These are phyloP conservation scores for Platerodrilus igneus DNA, from an alignment of 2,888 invertebrate genomes.

Conservation along the genomic window DNA sequence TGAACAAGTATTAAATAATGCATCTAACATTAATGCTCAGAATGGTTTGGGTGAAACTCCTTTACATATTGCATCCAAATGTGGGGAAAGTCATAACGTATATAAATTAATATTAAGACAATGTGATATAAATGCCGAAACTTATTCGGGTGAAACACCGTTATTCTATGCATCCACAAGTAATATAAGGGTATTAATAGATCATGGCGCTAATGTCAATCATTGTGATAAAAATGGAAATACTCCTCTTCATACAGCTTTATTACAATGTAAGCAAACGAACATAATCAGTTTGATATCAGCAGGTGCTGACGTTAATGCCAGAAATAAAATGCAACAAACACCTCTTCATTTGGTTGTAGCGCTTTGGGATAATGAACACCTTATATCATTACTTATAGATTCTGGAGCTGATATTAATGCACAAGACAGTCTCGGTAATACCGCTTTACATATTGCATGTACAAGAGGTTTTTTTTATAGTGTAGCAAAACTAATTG, in stretches of 20 bases:
- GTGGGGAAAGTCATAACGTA: background rate
- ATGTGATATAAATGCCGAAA: background rate
- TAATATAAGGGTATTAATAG: background rate
- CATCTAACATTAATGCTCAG: background rate
- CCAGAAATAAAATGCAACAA: slow-evolving; percentile 1
- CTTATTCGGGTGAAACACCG: background rate
- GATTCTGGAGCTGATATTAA: background rate
- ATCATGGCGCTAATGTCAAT: background rate
- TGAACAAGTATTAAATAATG: background rate
- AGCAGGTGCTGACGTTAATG: background rate
- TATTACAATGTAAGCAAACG: background rate
- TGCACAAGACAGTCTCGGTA: background rate
- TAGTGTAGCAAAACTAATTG: background rate
- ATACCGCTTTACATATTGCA: slow-evolving; percentile 1
- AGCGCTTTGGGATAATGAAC: background rate
- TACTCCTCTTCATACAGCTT: slow-evolving; percentile 1
- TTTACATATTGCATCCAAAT: background rate
- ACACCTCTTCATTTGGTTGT: slow-evolving; percentile 3
- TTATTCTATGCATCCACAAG: slow-evolving; percentile 1
- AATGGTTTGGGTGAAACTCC: background rate
- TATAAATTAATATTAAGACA: background rate
- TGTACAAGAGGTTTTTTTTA: background rate
- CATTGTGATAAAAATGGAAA: background rate
- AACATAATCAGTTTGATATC: background rate
- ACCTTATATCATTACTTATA: background rate